phyloP scores from a whole-genome alignment of 2,113 vertebrate species.

The Anolis sagrei region DNA sequence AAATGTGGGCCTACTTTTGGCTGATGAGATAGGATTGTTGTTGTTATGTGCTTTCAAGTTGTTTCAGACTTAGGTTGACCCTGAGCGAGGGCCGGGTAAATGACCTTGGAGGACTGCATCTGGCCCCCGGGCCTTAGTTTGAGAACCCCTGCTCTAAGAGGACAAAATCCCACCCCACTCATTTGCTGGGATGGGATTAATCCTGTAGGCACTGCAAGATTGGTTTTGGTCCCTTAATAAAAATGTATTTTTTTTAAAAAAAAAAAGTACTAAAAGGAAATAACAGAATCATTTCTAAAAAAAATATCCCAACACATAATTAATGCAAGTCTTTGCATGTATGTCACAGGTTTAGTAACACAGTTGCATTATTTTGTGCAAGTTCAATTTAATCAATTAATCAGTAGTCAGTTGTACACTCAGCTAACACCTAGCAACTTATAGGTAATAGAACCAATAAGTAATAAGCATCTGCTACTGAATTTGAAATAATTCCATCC shows the following conservation, averaged over 20 bases:
- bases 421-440: background rate
- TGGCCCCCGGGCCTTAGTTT: no score
- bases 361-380: background rate
- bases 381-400: background rate
- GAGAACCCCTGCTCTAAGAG: no score
- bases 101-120: no score
- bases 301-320: background rate
- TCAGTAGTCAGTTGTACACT: slow-evolving; percentile 4
- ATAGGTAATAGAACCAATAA: background rate
- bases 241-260: no score
- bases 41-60: no score
- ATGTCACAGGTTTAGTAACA: background rate
- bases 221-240: background rate
- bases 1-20: no score
- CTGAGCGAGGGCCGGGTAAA: no score
- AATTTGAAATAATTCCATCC: background rate
- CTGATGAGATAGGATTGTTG: no score
- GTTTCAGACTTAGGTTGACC: no score
- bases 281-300: background rate
- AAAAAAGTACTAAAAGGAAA: background rate
- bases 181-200: background rate
- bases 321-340: background rate
- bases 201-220: background rate
- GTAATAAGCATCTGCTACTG: slow-evolving; percentile 5
- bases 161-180: background rate